Evolutionary conservation across 2,888 invertebrate species (phyloP).

Genomic region (Xiphydria camelus): DNA sequence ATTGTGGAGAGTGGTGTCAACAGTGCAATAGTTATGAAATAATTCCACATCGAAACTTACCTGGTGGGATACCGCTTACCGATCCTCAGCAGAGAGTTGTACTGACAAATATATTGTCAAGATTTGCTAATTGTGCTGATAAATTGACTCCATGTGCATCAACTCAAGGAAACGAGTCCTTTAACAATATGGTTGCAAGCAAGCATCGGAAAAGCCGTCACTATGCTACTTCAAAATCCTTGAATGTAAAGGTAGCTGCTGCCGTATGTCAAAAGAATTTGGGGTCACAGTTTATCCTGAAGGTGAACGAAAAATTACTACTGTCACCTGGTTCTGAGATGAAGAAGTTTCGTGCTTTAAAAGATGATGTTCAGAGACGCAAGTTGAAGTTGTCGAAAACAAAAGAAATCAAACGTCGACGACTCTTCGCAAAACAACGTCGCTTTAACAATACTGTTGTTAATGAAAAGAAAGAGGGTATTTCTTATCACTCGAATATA

Average conservation of each 20-base stretch:
- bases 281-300: too few relatives aligned
- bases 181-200: constrained; percentile 18
- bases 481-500: too few relatives aligned
- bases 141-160: constrained; percentile 20
- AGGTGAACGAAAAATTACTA: too few relatives aligned
- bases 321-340: background rate
- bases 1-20: constrained; percentile 16
- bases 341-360: background rate
- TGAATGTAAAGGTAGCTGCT: constrained; percentile 13
- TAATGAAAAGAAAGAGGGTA: too few relatives aligned
- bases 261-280: constrained; percentile 18
- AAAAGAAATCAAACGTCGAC: too few relatives aligned
- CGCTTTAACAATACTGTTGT: too few relatives aligned
- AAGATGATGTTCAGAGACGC: too few relatives aligned
- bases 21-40: too few relatives aligned
- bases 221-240: constrained; percentile 22
- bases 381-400: too few relatives aligned
- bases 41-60: background rate
- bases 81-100: background rate
- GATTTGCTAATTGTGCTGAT: constrained; percentile 9
- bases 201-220: constrained; percentile 21
- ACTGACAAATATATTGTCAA: constrained; percentile 8
- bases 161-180: constrained; percentile 23
- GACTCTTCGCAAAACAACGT: too few relatives aligned
- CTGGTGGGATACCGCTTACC: background rate